Base-by-base conservation (phyloP, 1,140 invertebrate species). In the Scaptodrosophila lebanonensis region DNA sequence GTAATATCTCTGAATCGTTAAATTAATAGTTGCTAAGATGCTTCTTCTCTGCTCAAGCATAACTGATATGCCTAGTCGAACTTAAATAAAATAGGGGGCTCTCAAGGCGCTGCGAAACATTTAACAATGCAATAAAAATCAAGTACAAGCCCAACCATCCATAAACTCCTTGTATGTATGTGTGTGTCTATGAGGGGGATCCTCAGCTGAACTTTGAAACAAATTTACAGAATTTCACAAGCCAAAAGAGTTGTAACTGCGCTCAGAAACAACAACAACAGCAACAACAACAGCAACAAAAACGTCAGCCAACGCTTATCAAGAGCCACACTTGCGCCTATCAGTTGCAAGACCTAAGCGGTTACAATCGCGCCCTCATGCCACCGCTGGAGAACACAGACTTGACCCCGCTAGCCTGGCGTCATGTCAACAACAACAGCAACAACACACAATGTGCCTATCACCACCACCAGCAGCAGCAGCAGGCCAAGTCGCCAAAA, bases 181-280 rank as follows among this genome's bases (percentile, higher is more conserved):
- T 22, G n/a, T 33, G 27, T 15, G 32, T 51, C 15, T 18, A 36
- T 16, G 13, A 22, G 16, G 3, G 3, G n/a, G 32, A 22, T 29
- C 6, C 11, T 15, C 42, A 32, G 12, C n/a, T 38, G n/a, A 20
- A 11, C 51, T 12, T 42, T 17, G 29, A 52, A 49, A 25, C 36
- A 32, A 22, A 48, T 20, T 75, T 72, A 16, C 79, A 79, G 68
- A 84, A 79, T 84, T 84, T 73, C 76, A 84, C 79, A 75, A 84
- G 72, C 56, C 73, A 59, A 65, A 58, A 65, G 49, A 83, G 57
- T 50, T 84, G 73, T 56, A 82, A 73, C 61, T 79, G 73, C 52
- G 75, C 57, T 42, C 73, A 79, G 51, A 79, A 62, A 54, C 40
- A 57, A 12, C 32, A 57, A 7, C 42, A 52, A 3, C 48, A 47